These are phyloP conservation scores for Sciurus carolinensis DNA, from an alignment of 2,797 vertebrate species.

Conservation along the genomic window DNA sequence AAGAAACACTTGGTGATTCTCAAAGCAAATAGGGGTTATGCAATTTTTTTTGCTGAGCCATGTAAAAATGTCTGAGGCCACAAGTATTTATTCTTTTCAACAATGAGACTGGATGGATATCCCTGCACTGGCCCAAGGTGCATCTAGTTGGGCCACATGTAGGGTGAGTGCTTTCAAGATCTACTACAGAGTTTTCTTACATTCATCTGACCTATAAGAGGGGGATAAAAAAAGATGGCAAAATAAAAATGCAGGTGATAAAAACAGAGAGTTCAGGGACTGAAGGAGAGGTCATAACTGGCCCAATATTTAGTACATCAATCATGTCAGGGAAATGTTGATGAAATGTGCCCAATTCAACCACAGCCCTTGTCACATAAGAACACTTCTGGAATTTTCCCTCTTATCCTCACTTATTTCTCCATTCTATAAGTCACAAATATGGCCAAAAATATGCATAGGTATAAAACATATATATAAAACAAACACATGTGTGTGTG, in stretches of 20 bases:
- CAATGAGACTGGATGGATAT: not conserved
- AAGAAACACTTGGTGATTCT: not conserved
- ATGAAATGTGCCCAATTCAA: not conserved
- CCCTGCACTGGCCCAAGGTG: too few species aligned
- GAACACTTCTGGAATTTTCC: not conserved
- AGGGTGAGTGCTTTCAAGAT: not conserved
- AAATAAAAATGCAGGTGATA: not conserved
- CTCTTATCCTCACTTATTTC: not conserved
- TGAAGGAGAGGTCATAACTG: not conserved
- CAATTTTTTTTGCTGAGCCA: not conserved
- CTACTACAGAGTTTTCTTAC: not conserved
- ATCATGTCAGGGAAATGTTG: not conserved
- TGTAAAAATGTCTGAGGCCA: too few species aligned
- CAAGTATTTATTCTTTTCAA: not conserved
- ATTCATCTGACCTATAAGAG: not conserved
- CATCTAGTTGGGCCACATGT: accelerated
- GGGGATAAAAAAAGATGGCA: not conserved
- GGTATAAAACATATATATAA: not conserved
- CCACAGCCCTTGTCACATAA: not conserved
- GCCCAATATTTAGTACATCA: too few species aligned
- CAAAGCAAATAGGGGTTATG: not conserved
- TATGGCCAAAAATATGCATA: not conserved
- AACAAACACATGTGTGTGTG: not conserved
- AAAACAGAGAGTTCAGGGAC: not conserved
- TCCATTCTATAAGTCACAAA: not conserved